Percentiles rank a stretch among this genome's conserved stretches.
These are phyloP conservation scores for Perognathus longimembris DNA, from an alignment of 2,113 vertebrate genomes.

Conservation along the genomic window DNA sequence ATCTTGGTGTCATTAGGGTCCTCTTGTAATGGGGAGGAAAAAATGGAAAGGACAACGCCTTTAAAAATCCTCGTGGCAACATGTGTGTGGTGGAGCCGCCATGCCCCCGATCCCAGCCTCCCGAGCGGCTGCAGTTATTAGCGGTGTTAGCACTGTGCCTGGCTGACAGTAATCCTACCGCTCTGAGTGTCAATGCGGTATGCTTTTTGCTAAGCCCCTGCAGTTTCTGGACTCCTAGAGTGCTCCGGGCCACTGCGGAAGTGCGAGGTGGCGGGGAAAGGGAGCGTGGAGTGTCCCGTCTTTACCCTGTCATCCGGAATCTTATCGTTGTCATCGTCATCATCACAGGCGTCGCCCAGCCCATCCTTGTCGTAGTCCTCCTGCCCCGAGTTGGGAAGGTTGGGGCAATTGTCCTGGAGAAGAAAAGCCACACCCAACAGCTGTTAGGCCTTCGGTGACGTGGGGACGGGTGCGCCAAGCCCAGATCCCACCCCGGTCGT, in stretches of 20 bases:
- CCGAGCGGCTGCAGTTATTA: too few species aligned
- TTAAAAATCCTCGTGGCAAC: slow-evolving; percentile 39
- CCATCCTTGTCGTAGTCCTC: slow-evolving; percentile 99
- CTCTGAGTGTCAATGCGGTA: background rate
- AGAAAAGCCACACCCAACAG: slow-evolving; percentile 1
- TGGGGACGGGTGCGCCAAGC: too few species aligned
- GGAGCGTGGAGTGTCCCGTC: background rate
- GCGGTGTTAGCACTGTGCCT: too few species aligned
- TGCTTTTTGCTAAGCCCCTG: background rate
- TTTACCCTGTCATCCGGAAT: slow-evolving; percentile 96
- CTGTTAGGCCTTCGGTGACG: too few species aligned
- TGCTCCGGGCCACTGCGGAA: background rate
- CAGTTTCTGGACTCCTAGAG: background rate
- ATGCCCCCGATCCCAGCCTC: too few species aligned
- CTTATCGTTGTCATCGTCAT: slow-evolving; percentile 96
- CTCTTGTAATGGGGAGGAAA: too few species aligned
- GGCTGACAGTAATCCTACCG: too few species aligned
- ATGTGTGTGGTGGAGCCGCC: background rate
- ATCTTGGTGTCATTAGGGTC: background rate
- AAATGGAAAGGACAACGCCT: slow-evolving; percentile 2
- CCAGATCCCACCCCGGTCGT: too few species aligned
- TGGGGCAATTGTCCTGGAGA: slow-evolving; percentile 96
- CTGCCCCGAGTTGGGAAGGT: slow-evolving; percentile 97
- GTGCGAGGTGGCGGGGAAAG: background rate
- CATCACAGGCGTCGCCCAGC: slow-evolving; percentile 96